A percentile compares a stretch with the other conserved stretches of the same genome.
These are phyloP conservation scores for Tromatobia lineatoria DNA, from an alignment of 2,888 invertebrate species.

Conservation along the genomic window DNA sequence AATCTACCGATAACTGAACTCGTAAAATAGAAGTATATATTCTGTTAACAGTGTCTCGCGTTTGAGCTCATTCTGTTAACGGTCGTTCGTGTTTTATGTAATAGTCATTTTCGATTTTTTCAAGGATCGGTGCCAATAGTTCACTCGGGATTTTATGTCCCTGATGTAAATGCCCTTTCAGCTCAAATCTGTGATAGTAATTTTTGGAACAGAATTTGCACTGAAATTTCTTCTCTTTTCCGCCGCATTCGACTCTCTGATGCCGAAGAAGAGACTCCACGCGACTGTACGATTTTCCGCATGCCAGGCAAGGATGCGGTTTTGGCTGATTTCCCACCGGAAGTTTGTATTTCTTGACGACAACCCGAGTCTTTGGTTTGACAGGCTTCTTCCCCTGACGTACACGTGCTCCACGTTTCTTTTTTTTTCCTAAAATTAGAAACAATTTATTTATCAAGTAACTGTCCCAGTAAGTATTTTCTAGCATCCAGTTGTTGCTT, in stretches of 20 bases:
- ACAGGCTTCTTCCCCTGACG: not conserved
- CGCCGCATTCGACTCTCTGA: conserved; percentile 72
- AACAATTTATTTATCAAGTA: not conserved
- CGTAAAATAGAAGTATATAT: not conserved
- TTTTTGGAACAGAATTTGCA: conserved; percentile 84
- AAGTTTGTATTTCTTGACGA: not conserved
- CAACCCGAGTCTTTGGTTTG: not conserved
- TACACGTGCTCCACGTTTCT: not conserved
- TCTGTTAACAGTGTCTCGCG: not conserved
- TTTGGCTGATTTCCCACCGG: conserved; percentile 1
- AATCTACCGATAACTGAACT: not conserved
- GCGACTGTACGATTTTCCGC: conserved; percentile 74
- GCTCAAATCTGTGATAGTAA: conserved; percentile 85
- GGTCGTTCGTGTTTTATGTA: too few relatives aligned
- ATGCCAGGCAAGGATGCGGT: conserved; percentile 57
- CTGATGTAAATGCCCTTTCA: conserved; percentile 83
- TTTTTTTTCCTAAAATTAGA: conserved; percentile 17
- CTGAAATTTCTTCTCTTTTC: conserved; percentile 82
- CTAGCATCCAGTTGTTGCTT: not conserved
- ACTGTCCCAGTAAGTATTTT: not conserved
- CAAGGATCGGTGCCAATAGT: conserved; percentile 34
- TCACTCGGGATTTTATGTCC: conserved; percentile 54
- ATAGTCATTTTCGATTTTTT: conserved; percentile 36
- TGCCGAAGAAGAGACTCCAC: conserved; percentile 74
- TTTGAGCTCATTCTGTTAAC: too few relatives aligned